phyloP scores from a whole-genome alignment of 1,140 invertebrate species.

The Drosophila bipectinata region DNA sequence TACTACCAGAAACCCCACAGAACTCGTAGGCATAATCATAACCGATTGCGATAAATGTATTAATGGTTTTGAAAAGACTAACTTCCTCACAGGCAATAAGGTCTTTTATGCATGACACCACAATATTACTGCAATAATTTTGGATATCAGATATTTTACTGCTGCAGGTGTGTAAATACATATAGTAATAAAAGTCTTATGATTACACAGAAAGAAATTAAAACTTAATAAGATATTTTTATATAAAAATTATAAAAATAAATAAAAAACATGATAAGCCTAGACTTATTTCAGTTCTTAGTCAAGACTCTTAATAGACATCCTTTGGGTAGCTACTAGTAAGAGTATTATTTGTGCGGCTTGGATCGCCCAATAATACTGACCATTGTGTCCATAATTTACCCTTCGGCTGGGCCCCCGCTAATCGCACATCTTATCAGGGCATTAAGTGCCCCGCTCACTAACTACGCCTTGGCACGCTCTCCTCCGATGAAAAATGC shows the following conservation, averaged over 20 bases:
- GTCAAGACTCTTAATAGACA: neutral
- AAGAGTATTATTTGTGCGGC: conserved; percentile 22
- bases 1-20: neutral
- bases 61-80: neutral
- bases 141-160: conserved; percentile 31
- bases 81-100: neutral
- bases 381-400: conserved; percentile 53
- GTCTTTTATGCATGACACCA: conserved; percentile 1
- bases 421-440: conserved; percentile 75
- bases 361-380: conserved; percentile 1
- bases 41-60: neutral
- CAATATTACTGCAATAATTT: conserved; percentile 36
- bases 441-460: conserved; percentile 65
- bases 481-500: conserved; percentile 44
- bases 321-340: neutral
- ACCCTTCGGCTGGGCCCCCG: conserved; percentile 45
- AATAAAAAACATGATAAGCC: no score
- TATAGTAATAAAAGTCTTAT: conserved; percentile 11
- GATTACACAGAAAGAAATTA: conserved; percentile 4
- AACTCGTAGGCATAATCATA: no score
- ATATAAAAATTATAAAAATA: no score
- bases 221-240: neutral
- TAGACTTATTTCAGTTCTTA: no score
- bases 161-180: conserved; percentile 24
- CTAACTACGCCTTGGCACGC: conserved; percentile 70